Evolutionary conservation across 2,888 invertebrate species (phyloP).

Genomic region (Pyrrhosoma nymphula): DNA sequence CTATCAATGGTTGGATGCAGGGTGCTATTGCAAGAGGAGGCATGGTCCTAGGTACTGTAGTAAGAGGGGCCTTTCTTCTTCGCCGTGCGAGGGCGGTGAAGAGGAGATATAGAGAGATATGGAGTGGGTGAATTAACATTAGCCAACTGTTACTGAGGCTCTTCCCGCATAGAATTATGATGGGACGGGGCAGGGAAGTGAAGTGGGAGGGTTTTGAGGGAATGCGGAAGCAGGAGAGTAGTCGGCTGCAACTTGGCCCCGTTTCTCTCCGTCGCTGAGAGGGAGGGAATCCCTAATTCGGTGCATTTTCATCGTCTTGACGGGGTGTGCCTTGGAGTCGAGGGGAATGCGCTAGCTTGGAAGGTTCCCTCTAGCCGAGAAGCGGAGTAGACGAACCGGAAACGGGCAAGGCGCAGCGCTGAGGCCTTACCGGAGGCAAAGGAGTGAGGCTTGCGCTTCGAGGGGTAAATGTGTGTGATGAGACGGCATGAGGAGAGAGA

Average conservation of each 20-base stretch:
- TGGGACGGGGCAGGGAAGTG: no score
- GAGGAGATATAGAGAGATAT: no score
- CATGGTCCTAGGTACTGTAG: no score
- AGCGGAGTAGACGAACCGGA: background rate
- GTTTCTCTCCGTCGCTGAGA: background rate
- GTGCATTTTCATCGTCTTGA: slow-evolving; percentile 15
- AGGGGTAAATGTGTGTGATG: background rate
- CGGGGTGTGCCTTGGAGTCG: background rate
- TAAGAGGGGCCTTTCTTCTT: no score
- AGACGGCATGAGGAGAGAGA: no score
- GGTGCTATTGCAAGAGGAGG: no score
- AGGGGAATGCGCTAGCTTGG: slow-evolving; percentile 10
- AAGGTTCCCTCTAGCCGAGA: background rate
- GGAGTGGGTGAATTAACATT: background rate
- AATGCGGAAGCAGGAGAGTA: background rate
- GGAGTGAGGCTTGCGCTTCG: background rate
- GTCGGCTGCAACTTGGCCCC: background rate
- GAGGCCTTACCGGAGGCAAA: background rate
- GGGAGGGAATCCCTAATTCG: slow-evolving; percentile 50
- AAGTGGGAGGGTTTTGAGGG: no score
- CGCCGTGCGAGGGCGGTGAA: no score
- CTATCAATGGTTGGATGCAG: no score
- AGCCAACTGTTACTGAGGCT: slow-evolving; percentile 13
- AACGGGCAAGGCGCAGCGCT: background rate
- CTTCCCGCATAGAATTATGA: background rate